Percentiles rank a stretch among this genome's conserved stretches.
phyloP scores from a whole-genome alignment of 1,140 invertebrate species.

The Anastatus disparis region DNA sequence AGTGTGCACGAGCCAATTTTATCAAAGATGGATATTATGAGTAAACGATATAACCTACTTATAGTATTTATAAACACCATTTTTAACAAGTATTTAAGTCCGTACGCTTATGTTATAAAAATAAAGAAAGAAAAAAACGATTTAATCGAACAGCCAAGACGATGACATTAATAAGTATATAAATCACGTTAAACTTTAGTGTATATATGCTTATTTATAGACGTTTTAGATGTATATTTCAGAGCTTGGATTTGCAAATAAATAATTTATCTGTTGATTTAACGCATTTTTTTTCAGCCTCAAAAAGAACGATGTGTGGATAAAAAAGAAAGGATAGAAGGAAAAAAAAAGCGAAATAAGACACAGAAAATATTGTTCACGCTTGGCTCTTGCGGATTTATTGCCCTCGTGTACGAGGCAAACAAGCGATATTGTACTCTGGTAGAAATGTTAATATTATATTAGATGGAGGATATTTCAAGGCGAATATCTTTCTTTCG shows the following conservation, averaged over 20 bases:
- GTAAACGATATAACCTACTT: too few species aligned
- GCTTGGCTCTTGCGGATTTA: constrained; percentile 7
- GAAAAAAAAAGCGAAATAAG: too few species aligned
- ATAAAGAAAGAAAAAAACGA: not conserved
- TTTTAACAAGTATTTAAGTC: too few species aligned
- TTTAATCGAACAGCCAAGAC: not conserved
- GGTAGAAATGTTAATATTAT: too few species aligned
- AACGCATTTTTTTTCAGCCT: not conserved
- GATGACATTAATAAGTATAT: constrained; percentile 12
- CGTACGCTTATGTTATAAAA: too few species aligned
- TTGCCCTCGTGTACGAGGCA: too few species aligned
- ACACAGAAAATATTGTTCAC: constrained; percentile 4
- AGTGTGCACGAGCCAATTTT: too few species aligned
- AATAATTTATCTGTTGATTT: constrained; percentile 24
- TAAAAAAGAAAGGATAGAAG: not conserved
- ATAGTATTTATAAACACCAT: too few species aligned
- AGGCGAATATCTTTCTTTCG: too few species aligned
- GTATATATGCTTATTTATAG: constrained; percentile 18
- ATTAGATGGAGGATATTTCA: too few species aligned
- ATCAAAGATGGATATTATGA: too few species aligned
- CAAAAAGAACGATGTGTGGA: not conserved
- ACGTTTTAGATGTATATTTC: constrained; percentile 5
- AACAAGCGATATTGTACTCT: too few species aligned
- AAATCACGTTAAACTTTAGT: not conserved
- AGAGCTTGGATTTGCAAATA: not conserved